Evolutionary conservation across 2,888 invertebrate species (phyloP).

Genomic region (Chrysina gloriosa): DNA sequence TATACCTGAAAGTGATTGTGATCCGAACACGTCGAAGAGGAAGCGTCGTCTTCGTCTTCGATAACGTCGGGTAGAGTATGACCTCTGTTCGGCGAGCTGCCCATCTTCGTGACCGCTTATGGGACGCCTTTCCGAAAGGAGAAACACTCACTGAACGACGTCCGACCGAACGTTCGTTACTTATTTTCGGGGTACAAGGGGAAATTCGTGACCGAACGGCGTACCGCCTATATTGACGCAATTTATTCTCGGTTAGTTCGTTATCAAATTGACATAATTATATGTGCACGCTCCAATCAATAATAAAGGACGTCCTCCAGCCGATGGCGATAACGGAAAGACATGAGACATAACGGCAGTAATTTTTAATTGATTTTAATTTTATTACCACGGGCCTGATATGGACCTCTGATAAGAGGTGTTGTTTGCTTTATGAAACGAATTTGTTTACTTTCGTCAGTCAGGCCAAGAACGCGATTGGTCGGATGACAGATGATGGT

Average conservation of each 20-base stretch:
- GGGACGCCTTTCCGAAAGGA: background rate
- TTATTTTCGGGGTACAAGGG: constrained; percentile 14
- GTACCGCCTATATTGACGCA: constrained; percentile 28
- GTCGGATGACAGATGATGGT: constrained; percentile 17
- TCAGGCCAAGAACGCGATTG: background rate
- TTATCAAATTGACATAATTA: constrained; percentile 34
- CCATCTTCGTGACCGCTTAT: constrained; percentile 11
- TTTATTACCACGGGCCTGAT: constrained; percentile 15
- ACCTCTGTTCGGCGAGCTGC: constrained; percentile 40
- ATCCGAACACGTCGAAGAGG: constrained; percentile 42
- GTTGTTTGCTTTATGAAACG: background rate
- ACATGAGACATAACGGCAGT: background rate
- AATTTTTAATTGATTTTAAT: constrained; percentile 36
- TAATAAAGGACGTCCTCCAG: background rate
- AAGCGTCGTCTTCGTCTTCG: constrained; percentile 47
- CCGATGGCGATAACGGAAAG: background rate
- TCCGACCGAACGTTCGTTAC: background rate
- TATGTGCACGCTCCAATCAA: constrained; percentile 25
- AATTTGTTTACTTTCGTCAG: constrained; percentile 15
- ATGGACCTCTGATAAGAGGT: constrained; percentile 2
- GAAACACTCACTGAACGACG: constrained; percentile 9
- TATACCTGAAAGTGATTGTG: constrained; percentile 47
- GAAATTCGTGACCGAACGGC: constrained; percentile 32
- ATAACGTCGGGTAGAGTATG: constrained; percentile 45
- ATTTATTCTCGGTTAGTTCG: constrained; percentile 21